Evolutionary conservation across 1,140 invertebrate species (phyloP), one percentile per base, ranked within the genome.

Genomic region (Drosophila orena): DNA sequence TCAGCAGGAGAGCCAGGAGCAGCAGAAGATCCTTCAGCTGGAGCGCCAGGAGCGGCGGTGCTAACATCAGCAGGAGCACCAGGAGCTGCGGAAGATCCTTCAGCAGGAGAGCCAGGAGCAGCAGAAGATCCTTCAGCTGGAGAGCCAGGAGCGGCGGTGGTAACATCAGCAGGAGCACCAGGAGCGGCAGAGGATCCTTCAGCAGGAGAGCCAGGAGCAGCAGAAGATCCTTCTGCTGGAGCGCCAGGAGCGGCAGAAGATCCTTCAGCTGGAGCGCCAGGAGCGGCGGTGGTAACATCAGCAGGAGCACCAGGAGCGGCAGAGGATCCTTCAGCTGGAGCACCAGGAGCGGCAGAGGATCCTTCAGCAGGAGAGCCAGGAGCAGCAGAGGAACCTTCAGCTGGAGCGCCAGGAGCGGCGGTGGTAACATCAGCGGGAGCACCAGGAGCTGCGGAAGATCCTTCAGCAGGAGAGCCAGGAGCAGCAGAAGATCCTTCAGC

Each of bases 21-120:
- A 12, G 60, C 56, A 14, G 61, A n/a, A n/a, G n/a, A n/a, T n/a
- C n/a, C 56, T 0, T 57, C 70, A 1, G 50, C 58, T 5, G 74
- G 58, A 8, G 54, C n/a, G 0, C 50, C 60, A 3, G 76, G 72
- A 14, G 40, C 61, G 11, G 61, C 35, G 1, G 61, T n/a, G n/a
- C n/a, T n/a, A n/a, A n/a, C 57, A 1, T 61, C 68, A 15, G 47
- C 72, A 0, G 69, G 43, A 17, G 27, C n/a, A 0, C 46, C 46
- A 34, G 65, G 35, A 22, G 70, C 46, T 10, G 38, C 40, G 10
- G 56, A 44, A 0, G 79, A 43, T 0, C 35, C 50, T 6, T 57
- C 43, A 0, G 53, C 40, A 14, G 49, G 17, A 11, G 49, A 7
- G 1, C 56, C 50, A n/a, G 56, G 55, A 38, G 62, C 62, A 0